A percentile compares a stretch with the other conserved stretches of the same genome.
These are phyloP conservation scores for Lycaon pictus DNA, from an alignment of 2,113 vertebrate genomes.

Conservation along the genomic window DNA sequence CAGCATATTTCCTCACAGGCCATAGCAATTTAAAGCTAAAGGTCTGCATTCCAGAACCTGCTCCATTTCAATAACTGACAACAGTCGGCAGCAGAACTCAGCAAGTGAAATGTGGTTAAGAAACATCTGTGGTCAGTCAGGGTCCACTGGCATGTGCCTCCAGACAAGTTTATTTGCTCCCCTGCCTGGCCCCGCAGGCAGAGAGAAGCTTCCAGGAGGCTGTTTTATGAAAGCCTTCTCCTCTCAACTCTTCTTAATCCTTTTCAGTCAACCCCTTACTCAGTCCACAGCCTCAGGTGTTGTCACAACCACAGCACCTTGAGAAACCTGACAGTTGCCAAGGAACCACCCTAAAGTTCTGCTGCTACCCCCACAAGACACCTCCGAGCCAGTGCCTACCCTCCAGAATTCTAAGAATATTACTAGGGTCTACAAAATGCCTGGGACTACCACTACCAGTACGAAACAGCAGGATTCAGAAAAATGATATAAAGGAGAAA, in stretches of 20 bases:
- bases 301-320: neutral
- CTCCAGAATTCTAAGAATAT: neutral
- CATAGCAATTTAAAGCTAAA: neutral
- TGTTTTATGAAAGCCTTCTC: neutral
- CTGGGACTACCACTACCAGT: neutral
- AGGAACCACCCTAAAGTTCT: too few species aligned
- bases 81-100: neutral
- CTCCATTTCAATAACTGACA: neutral
- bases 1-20: neutral
- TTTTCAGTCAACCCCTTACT: neutral
- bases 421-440: neutral
- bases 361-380: neutral
- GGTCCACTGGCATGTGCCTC: neutral
- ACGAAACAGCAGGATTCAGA: neutral
- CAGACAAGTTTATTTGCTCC: neutral
- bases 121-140: neutral
- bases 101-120: neutral
- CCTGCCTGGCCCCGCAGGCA: neutral
- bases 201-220: neutral
- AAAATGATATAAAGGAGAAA: neutral
- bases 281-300: neutral
- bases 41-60: neutral
- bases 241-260: neutral
- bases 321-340: neutral
- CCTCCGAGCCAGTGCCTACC: neutral